phyloP scores from a whole-genome alignment of 2,888 invertebrate species.

The Phorcus lineatus region DNA sequence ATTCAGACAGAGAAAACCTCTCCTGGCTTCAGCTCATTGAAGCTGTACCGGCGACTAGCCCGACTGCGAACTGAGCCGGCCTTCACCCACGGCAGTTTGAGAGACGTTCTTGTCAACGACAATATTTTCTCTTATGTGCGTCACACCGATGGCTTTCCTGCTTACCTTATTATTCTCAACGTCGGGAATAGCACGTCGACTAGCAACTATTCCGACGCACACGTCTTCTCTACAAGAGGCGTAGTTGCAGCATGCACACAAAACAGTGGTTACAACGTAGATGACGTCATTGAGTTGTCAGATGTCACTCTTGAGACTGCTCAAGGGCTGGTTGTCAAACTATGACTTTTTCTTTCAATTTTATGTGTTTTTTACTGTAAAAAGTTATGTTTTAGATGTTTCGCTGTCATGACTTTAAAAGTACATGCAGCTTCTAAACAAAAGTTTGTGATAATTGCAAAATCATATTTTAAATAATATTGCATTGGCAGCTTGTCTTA shows the following conservation, averaged over 20 bases:
- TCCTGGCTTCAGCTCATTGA: constrained; percentile 39
- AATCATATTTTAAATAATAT: too few relatives aligned
- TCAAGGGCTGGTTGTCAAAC: background rate
- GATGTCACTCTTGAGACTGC: background rate
- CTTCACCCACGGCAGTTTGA: constrained; percentile 59
- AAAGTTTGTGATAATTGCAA: too few relatives aligned
- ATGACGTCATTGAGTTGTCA: background rate
- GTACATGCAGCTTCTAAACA: too few relatives aligned
- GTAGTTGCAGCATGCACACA: constrained; percentile 20
- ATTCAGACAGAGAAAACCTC: constrained; percentile 21
- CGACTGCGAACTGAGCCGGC: constrained; percentile 60
- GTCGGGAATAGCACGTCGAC: constrained; percentile 41
- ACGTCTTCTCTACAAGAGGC: constrained; percentile 5
- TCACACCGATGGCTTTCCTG: constrained; percentile 45
- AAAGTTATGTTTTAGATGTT: too few relatives aligned
- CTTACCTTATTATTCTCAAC: constrained; percentile 63
- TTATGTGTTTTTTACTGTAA: too few relatives aligned
- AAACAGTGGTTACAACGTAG: constrained; percentile 5
- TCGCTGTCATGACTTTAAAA: too few relatives aligned
- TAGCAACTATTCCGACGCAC: constrained; percentile 18
- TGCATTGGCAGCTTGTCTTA: too few relatives aligned
- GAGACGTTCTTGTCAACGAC: constrained; percentile 39
- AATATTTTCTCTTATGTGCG: constrained; percentile 58
- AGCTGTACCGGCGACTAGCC: constrained; percentile 55
- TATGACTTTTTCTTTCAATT: background rate